A percentile compares a stretch with the other conserved stretches of the same genome.
These are phyloP conservation scores for Hemiscyllium ocellatum DNA, from an alignment of 2,113 vertebrate genomes.

Conservation along the genomic window DNA sequence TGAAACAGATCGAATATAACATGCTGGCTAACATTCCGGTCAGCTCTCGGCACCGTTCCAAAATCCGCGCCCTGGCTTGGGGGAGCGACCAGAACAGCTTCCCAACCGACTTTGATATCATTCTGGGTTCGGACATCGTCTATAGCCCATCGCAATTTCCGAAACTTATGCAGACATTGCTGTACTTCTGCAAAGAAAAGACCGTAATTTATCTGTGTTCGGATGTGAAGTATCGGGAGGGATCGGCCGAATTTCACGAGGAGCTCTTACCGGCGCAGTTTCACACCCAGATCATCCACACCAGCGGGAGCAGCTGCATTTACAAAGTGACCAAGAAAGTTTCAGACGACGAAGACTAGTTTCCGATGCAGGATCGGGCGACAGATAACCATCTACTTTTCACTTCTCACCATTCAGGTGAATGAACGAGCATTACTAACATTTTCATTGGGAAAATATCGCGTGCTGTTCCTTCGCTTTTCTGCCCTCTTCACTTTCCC, in stretches of 20 bases:
- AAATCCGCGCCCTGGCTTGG: slow-evolving; percentile 66
- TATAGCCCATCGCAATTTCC: slow-evolving; percentile 7
- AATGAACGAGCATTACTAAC: not conserved
- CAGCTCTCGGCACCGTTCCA: slow-evolving; percentile 48
- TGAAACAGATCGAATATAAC: slow-evolving; percentile 67
- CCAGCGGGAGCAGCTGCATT: not conserved
- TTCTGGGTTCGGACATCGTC: not conserved
- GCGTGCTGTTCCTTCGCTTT: not conserved
- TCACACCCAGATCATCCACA: not conserved
- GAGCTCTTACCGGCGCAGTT: not conserved
- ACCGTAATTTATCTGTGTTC: slow-evolving; percentile 52
- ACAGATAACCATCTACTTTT: not conserved
- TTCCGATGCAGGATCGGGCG: not conserved
- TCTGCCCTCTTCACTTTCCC: not conserved
- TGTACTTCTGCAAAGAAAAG: not conserved
- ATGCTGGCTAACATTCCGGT: slow-evolving; percentile 59
- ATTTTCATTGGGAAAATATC: not conserved
- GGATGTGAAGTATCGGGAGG: slow-evolving; percentile 55
- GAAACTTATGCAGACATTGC: not conserved
- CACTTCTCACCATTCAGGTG: not conserved
- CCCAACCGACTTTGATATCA: slow-evolving; percentile 62
- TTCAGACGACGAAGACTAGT: not conserved
- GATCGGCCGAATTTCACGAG: not conserved
- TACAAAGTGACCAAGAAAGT: not conserved
- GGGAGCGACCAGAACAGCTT: slow-evolving; percentile 66